These are phyloP conservation scores for Ranitomeya variabilis DNA, from an alignment of 2,113 vertebrate species.

Conservation along the genomic window DNA sequence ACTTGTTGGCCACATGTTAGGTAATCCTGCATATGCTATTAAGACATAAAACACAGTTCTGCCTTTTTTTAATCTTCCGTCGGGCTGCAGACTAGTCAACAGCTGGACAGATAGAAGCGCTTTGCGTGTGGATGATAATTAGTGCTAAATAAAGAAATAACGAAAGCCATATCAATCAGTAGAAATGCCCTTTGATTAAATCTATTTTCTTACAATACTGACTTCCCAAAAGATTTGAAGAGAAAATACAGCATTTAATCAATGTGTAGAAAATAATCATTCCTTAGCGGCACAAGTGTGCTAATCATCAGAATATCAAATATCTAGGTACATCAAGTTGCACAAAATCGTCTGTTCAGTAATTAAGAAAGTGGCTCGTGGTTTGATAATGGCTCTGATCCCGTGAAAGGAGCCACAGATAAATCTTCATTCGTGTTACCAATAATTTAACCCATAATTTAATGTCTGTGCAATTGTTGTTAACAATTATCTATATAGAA, in stretches of 20 bases:
- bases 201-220: background rate
- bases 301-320: background rate
- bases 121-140: constrained; percentile 12
- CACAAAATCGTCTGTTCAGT: background rate
- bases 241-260: background rate
- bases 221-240: constrained; percentile 1
- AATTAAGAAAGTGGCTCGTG: background rate
- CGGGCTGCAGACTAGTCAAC: constrained; percentile 11
- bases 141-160: constrained; percentile 29
- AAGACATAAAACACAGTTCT: constrained; percentile 27
- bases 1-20: constrained; percentile 79
- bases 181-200: constrained; percentile 4
- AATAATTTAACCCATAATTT: background rate
- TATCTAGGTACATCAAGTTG: background rate
- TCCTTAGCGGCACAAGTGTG: background rate
- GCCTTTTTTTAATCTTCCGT: constrained; percentile 23
- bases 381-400: background rate
- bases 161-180: constrained; percentile 30
- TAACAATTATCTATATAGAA: too few species aligned
- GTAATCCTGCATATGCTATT: constrained; percentile 56
- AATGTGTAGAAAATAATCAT: background rate
- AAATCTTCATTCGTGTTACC: background rate
- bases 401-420: background rate
- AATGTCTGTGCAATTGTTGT: background rate
- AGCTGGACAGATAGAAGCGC: constrained; percentile 9